phyloP scores from a whole-genome alignment of 2,113 vertebrate species.

The Tamias sibiricus region DNA sequence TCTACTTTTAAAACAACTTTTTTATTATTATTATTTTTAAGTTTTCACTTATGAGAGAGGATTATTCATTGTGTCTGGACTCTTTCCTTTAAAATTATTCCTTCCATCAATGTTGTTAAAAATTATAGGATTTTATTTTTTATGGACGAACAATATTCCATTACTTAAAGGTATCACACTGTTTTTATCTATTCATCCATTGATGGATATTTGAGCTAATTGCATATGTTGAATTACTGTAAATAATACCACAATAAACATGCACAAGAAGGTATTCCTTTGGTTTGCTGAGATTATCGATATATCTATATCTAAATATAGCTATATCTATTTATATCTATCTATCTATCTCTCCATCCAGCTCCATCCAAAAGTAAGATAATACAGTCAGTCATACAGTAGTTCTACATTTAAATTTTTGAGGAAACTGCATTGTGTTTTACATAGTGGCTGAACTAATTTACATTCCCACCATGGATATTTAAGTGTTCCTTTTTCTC shows the following conservation, averaged over 20 bases:
- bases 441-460: not conserved
- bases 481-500: not conserved
- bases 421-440: not conserved
- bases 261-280: not conserved
- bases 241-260: not conserved
- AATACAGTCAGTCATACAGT: too few species aligned
- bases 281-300: not conserved
- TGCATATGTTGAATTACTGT: not conserved
- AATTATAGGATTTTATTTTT: not conserved
- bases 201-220: not conserved
- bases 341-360: too few species aligned
- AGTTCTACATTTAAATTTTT: not conserved
- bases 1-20: not conserved
- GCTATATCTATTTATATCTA: too few species aligned
- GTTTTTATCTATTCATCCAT: not conserved
- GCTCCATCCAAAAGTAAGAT: too few species aligned
- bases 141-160: not conserved
- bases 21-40: not conserved
- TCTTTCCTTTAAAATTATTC: not conserved
- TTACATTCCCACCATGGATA: not conserved
- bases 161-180: not conserved
- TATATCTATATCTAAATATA: too few species aligned
- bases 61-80: not conserved
- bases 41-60: not conserved
- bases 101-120: not conserved